Evolutionary conservation across 2,888 invertebrate species (phyloP).

Genomic region (Eristalinus aeneus): DNA sequence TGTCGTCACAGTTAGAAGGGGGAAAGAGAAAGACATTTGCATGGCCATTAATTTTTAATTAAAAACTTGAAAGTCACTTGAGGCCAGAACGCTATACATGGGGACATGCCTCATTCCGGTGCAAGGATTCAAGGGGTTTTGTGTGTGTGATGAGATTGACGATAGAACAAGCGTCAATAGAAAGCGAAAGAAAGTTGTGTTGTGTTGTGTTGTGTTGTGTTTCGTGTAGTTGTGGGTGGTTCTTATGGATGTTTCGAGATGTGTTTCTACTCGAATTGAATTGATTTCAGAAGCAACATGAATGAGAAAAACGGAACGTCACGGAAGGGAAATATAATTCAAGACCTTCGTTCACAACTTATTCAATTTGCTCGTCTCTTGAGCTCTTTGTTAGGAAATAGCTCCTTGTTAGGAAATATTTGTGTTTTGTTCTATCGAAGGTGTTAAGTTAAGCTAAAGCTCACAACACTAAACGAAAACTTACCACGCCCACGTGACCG

Average conservation of each 20-base stretch:
- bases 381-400: too few relatives aligned
- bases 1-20: slow-evolving; percentile 6
- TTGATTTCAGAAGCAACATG: too few relatives aligned
- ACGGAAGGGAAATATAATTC: too few relatives aligned
- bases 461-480: too few relatives aligned
- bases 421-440: too few relatives aligned
- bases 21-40: slow-evolving; percentile 39
- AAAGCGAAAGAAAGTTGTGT: slow-evolving; percentile 2
- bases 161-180: slow-evolving; percentile 15
- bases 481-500: too few relatives aligned
- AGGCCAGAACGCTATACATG: slow-evolving; percentile 8
- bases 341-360: too few relatives aligned
- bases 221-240: not conserved
- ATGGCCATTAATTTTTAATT: slow-evolving; percentile 69
- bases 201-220: not conserved
- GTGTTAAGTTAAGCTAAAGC: too few relatives aligned
- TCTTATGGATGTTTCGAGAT: not conserved
- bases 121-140: not conserved
- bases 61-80: slow-evolving; percentile 64
- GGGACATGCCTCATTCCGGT: not conserved
- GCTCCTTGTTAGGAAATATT: too few relatives aligned
- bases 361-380: too few relatives aligned
- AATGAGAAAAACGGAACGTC: too few relatives aligned
- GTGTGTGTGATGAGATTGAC: not conserved
- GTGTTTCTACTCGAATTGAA: too few relatives aligned